A percentile compares a stretch with the other conserved stretches of the same genome.
Evolutionary conservation across 2,888 invertebrate genomes (phyloP).

Genomic region (Cerceris ruficornis): DNA sequence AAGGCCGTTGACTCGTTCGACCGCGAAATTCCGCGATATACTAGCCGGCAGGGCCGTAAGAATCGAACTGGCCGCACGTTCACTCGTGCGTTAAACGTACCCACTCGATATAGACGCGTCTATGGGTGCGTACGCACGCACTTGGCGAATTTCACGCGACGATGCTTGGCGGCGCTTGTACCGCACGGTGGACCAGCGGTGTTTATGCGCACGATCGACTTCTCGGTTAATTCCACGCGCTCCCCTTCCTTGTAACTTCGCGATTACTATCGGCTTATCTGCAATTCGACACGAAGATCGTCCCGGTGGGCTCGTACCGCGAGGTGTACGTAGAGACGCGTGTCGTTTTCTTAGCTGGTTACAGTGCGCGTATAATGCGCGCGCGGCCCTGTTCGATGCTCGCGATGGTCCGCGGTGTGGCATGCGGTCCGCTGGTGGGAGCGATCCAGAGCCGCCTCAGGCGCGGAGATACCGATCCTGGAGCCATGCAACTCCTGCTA

Average conservation of each 20-base stretch:
- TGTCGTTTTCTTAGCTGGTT: conserved; percentile 69
- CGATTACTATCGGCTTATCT: not conserved
- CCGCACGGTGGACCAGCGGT: conserved; percentile 5
- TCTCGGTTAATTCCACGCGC: conserved; percentile 10
- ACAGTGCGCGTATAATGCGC: conserved; percentile 72
- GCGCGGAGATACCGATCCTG: conserved; percentile 58
- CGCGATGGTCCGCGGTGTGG: conserved; percentile 70
- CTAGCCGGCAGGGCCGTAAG: conserved; percentile 48
- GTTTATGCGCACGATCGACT: conserved; percentile 5
- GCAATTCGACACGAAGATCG: not conserved
- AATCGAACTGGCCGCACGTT: conserved; percentile 34
- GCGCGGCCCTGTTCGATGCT: conserved; percentile 75
- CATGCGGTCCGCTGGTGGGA: conserved; percentile 69
- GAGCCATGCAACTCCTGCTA: conserved; percentile 25
- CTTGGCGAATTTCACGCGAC: conserved; percentile 34
- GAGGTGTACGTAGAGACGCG: conserved; percentile 33
- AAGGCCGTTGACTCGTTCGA: conserved; percentile 77
- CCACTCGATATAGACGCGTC: conserved; percentile 1
- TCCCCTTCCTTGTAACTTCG: not conserved
- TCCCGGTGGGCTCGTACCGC: not conserved
- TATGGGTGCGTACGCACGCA: conserved; percentile 21
- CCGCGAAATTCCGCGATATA: conserved; percentile 72
- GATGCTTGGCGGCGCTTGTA: conserved; percentile 15
- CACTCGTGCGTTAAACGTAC: conserved; percentile 17
- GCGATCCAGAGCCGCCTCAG: conserved; percentile 69